phyloP scores from a whole-genome alignment of 2,888 invertebrate genomes.

The Drosophila subsilvestris region DNA sequence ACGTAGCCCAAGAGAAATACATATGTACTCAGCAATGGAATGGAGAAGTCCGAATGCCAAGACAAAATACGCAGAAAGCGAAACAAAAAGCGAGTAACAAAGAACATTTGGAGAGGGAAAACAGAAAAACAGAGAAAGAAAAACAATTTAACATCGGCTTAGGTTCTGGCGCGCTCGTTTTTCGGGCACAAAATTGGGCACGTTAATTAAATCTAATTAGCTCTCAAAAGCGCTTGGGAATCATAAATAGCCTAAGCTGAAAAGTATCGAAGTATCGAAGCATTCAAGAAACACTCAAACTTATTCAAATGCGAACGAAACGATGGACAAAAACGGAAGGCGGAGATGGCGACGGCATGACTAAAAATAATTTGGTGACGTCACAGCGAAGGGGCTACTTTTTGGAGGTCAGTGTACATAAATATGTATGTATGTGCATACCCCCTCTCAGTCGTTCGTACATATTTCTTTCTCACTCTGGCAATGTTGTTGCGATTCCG shows the following conservation, averaged over 20 bases:
- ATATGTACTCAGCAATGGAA: neutral
- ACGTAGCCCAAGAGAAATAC: slow-evolving; percentile 1
- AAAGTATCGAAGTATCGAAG: slow-evolving; percentile 14
- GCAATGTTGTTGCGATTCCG: neutral
- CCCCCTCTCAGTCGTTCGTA: slow-evolving; percentile 6
- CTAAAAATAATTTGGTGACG: slow-evolving; percentile 70
- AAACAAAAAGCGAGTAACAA: slow-evolving; percentile 4
- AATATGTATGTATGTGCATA: neutral
- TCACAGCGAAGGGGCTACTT: slow-evolving; percentile 41
- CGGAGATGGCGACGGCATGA: slow-evolving; percentile 46
- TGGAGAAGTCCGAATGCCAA: slow-evolving; percentile 2
- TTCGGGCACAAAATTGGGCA: slow-evolving; percentile 35
- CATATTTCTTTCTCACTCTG: slow-evolving; percentile 7
- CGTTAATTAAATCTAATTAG: slow-evolving; percentile 70
- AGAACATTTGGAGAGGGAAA: neutral
- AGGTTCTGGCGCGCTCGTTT: slow-evolving; percentile 32
- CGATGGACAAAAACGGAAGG: slow-evolving; percentile 1
- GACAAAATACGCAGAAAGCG: slow-evolving; percentile 4
- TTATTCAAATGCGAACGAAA: slow-evolving; percentile 41
- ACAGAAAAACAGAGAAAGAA: slow-evolving; percentile 6
- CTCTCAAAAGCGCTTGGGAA: slow-evolving; percentile 48
- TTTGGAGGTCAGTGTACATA: slow-evolving; percentile 46
- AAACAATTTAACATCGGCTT: slow-evolving; percentile 60
- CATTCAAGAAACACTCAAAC: neutral
- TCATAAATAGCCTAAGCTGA: slow-evolving; percentile 50